Evolutionary conservation across 2,797 vertebrate species (phyloP).

Genomic region (Coregonus suidteri): DNA sequence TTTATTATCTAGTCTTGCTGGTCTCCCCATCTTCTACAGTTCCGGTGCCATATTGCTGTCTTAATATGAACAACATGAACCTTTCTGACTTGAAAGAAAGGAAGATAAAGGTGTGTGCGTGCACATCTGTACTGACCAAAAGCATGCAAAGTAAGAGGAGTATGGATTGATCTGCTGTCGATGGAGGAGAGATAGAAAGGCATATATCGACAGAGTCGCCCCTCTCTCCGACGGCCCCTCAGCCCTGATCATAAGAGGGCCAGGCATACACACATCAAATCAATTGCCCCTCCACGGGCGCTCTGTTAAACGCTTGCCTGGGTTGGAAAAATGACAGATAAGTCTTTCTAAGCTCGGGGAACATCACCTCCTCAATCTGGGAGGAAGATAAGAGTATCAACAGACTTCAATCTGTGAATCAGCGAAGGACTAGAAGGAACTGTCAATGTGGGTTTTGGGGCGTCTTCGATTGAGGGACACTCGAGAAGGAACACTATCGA

Average conservation of each 20-base stretch:
- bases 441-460: conserved; percentile 10
- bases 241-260: neutral
- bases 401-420: conserved; percentile 21
- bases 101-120: too few species aligned
- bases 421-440: neutral
- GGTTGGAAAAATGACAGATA: conserved; percentile 32
- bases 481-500: neutral
- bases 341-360: conserved; percentile 16
- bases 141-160: neutral
- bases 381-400: conserved; percentile 21
- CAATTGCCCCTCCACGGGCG: conserved; percentile 32
- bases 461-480: conserved; percentile 7
- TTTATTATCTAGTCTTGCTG: too few species aligned
- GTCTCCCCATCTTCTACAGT: too few species aligned
- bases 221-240: conserved; percentile 21
- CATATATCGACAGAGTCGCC: conserved; percentile 32
- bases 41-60: too few species aligned
- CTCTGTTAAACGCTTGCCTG: conserved; percentile 16
- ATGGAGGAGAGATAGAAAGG: conserved; percentile 8
- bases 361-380: conserved; percentile 33
- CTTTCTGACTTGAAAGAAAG: too few species aligned
- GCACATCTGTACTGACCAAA: neutral
- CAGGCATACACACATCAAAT: conserved; percentile 30
- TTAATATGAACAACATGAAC: too few species aligned
- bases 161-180: conserved; percentile 39